phyloP scores from a whole-genome alignment of 1,140 invertebrate species.

The Ditylenchus dipsaci region DNA sequence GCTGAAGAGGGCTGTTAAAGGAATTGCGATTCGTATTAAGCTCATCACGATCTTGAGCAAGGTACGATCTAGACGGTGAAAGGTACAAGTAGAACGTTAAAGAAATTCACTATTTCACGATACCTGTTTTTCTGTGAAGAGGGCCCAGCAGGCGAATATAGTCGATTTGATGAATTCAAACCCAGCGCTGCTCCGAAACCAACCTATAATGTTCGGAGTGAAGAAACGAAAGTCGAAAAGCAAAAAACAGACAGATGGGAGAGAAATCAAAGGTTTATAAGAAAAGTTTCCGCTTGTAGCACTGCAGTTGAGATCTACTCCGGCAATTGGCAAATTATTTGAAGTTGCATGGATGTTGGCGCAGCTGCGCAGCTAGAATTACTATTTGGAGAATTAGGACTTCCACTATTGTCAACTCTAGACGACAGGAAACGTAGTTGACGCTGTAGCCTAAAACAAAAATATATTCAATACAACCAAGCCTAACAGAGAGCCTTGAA shows the following conservation, averaged over 20 bases:
- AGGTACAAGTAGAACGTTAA: too few species aligned
- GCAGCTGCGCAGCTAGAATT: not conserved
- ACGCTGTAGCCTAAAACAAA: constrained; percentile 15
- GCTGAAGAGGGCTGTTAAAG: not conserved
- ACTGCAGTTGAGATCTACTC: not conserved
- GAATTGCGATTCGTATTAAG: too few species aligned
- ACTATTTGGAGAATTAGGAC: too few species aligned
- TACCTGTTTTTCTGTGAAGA: not conserved
- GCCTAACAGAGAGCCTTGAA: too few species aligned
- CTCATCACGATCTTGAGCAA: not conserved
- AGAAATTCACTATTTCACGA: too few species aligned
- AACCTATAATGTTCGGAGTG: not conserved
- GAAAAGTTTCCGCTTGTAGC: constrained; percentile 10
- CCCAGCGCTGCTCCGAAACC: constrained; percentile 20
- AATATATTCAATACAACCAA: too few species aligned
- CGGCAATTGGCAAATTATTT: not conserved
- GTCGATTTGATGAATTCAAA: not conserved
- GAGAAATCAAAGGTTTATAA: constrained; percentile 19
- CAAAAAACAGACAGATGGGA: constrained; percentile 4
- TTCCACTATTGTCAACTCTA: not conserved
- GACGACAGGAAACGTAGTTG: constrained; percentile 2
- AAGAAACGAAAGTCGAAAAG: too few species aligned
- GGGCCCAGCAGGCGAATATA: not conserved
- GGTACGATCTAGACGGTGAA: not conserved
- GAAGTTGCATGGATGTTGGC: not conserved